These are phyloP conservation scores for Otocyon megalotis DNA, from an alignment of 2,113 vertebrate genomes.

Conservation along the genomic window DNA sequence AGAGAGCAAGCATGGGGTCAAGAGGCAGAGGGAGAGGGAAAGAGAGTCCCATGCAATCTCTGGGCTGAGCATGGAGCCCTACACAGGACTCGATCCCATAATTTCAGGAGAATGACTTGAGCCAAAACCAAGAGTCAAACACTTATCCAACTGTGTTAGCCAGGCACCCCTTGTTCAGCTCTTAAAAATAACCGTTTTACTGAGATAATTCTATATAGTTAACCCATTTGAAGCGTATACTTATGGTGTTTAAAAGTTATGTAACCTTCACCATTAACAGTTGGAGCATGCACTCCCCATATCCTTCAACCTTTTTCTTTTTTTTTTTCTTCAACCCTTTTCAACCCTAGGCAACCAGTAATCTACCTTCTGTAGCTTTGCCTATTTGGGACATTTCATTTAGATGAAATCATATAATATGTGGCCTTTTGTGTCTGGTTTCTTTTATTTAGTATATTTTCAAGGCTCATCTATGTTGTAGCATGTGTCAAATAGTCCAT, in stretches of 20 bases:
- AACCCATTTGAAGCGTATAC: not conserved
- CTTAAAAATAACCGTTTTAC: not conserved
- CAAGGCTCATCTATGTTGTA: not conserved
- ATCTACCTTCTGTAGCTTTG: not conserved
- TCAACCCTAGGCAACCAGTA: not conserved
- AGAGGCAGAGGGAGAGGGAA: not conserved
- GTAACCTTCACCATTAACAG: not conserved
- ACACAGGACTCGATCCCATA: not conserved
- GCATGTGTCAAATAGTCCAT: not conserved
- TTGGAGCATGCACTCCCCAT: not conserved
- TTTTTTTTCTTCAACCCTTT: not conserved
- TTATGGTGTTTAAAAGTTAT: not conserved
- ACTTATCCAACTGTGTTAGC: not conserved
- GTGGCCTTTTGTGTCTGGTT: not conserved
- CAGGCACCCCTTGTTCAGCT: not conserved
- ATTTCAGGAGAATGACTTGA: not conserved
- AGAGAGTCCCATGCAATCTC: not conserved
- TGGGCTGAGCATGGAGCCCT: not conserved
- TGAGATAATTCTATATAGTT: not conserved
- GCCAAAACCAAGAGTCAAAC: not conserved
- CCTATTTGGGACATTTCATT: not conserved
- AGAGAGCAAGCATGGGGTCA: not conserved
- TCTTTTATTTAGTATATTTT: not conserved
- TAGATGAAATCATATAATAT: not conserved
- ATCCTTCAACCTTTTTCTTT: not conserved